Conservation (phyloP, 2,797 vertebrate genomes). For the Perodicticus potto region DNA sequence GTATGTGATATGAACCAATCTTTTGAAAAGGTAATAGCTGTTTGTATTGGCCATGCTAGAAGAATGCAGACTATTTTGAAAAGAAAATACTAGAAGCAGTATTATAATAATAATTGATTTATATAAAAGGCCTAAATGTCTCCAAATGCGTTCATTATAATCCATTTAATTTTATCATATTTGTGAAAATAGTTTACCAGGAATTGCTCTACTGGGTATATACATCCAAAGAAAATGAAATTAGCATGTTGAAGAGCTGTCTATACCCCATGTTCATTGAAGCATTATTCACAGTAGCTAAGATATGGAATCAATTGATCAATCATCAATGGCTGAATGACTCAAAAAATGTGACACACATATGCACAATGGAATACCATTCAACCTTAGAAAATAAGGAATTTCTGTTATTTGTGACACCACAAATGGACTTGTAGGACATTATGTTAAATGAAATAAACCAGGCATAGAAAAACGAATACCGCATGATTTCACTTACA, state of each 20-base stretch:
- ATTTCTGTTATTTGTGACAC: not conserved
- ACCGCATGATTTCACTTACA: not conserved
- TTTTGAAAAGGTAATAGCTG: conserved; percentile 37
- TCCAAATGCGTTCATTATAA: not conserved
- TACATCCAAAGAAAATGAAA: not conserved
- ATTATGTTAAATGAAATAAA: not conserved
- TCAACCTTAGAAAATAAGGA: not conserved
- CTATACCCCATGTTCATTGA: not conserved
- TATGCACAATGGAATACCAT: not conserved
- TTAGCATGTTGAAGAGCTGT: not conserved
- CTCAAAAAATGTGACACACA: not conserved
- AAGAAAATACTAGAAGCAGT: not conserved
- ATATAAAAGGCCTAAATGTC: not conserved
- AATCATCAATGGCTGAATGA: not conserved
- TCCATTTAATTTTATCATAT: not conserved
- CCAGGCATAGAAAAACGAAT: not conserved
- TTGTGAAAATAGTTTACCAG: not conserved
- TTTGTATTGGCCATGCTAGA: not conserved
- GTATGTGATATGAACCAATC: not conserved
- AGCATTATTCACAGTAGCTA: not conserved
- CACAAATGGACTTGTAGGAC: not conserved
- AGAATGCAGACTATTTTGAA: not conserved
- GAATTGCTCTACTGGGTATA: not conserved
- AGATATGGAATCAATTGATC: not conserved
- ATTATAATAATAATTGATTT: not conserved